Evolutionary conservation across 2,888 invertebrate species (phyloP).

Genomic region (Cheilosia soror): DNA sequence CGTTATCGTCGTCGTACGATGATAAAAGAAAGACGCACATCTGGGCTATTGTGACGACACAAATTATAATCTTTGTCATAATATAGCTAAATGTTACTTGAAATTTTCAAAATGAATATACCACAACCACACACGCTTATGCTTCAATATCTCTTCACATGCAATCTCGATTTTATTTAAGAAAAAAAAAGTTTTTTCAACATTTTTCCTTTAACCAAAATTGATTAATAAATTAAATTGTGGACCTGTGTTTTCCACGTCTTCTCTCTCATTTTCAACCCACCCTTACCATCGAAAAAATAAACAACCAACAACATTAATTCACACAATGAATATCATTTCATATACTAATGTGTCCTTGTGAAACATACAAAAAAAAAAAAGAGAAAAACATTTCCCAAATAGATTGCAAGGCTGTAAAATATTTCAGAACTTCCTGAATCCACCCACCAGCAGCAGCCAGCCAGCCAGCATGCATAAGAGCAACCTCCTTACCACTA

Average conservation of each 20-base stretch:
- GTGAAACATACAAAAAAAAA: background rate
- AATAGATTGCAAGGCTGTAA: conserved; percentile 42
- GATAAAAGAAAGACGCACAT: no score
- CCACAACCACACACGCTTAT: no score
- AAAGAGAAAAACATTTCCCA: background rate
- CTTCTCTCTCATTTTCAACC: background rate
- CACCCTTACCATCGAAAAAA: conserved; percentile 2
- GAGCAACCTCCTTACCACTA: conserved; percentile 21
- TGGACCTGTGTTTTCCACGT: background rate
- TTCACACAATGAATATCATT: conserved; percentile 39
- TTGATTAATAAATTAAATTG: conserved; percentile 14
- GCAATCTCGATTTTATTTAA: background rate
- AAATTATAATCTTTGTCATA: no score
- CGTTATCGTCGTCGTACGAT: no score
- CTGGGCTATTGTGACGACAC: no score
- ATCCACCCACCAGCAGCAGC: conserved; percentile 19
- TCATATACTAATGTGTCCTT: conserved; percentile 59
- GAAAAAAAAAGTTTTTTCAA: background rate
- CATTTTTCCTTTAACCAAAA: background rate
- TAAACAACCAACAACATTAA: conserved; percentile 3
- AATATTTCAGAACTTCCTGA: conserved; percentile 52
- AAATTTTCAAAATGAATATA: no score
- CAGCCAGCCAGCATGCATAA: conserved; percentile 26
- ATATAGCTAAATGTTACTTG: no score
- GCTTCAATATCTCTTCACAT: background rate